phyloP scores from a whole-genome alignment of 2,113 vertebrate genomes.

The Oreotrochilus melanogaster region DNA sequence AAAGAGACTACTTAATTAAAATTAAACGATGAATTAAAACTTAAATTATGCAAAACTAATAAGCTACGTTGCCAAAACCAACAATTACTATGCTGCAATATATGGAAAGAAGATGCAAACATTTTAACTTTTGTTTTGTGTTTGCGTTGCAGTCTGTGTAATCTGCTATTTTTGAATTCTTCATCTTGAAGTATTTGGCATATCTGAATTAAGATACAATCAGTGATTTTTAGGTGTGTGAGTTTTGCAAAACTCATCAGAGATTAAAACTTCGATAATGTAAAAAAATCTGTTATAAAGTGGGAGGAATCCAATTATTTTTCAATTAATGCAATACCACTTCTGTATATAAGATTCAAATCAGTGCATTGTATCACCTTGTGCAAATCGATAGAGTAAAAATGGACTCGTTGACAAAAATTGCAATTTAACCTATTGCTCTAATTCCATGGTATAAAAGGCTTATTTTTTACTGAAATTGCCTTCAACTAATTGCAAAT shows the following conservation, averaged over 20 bases:
- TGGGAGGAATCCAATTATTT: conserved; percentile 20
- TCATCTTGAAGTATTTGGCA: conserved; percentile 51
- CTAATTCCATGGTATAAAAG: conserved; percentile 22
- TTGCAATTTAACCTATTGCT: conserved; percentile 35
- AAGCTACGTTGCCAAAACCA: conserved; percentile 77
- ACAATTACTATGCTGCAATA: conserved; percentile 76
- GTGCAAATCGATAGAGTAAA: conserved; percentile 48
- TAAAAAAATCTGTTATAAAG: not conserved
- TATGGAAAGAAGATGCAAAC: conserved; percentile 69
- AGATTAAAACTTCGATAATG: conserved; percentile 62
- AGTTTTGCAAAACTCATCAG: conserved; percentile 61
- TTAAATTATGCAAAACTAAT: conserved; percentile 86
- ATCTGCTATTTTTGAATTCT: conserved; percentile 52
- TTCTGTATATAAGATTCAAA: conserved; percentile 57
- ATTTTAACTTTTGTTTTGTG: conserved; percentile 70
- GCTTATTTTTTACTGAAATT: conserved; percentile 57
- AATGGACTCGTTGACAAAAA: conserved; percentile 54
- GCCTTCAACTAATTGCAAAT: conserved; percentile 30
- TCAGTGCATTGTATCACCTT: conserved; percentile 35
- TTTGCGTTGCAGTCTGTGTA: conserved; percentile 51
- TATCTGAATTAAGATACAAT: conserved; percentile 71
- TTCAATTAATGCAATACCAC: conserved; percentile 50
- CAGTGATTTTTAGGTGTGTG: conserved; percentile 56
- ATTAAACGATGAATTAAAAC: conserved; percentile 85
- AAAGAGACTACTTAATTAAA: conserved; percentile 82